Evolutionary conservation across 2,113 vertebrate species (phyloP).

Genomic region (Arizona elegans): DNA sequence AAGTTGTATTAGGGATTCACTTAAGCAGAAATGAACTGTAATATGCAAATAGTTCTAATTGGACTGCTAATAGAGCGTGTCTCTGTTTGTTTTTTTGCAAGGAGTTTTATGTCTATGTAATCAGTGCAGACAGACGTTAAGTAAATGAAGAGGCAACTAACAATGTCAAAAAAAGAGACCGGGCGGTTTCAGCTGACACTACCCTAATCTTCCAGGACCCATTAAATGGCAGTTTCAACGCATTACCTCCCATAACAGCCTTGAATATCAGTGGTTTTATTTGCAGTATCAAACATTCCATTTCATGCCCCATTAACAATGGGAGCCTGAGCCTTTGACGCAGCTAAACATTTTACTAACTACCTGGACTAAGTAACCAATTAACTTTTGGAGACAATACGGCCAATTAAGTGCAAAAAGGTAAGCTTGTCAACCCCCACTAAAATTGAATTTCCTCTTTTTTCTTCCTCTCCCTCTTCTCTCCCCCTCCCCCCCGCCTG

Average conservation of each 20-base stretch:
- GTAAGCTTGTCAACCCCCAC: constrained; percentile 91
- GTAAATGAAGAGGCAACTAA: constrained; percentile 99
- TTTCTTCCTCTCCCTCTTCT: not conserved
- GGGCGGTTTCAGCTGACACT: constrained; percentile 99
- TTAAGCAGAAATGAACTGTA: constrained; percentile 95
- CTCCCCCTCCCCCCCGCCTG: not conserved
- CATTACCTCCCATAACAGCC: constrained; percentile 99
- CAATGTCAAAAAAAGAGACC: constrained; percentile 98
- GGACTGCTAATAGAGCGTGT: constrained; percentile 99
- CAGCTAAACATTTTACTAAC: constrained; percentile 99
- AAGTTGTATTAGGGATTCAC: constrained; percentile 86
- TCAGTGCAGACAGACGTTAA: constrained; percentile 99
- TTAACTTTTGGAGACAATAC: constrained; percentile 99
- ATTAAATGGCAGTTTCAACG: constrained; percentile 99
- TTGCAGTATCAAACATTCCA: constrained; percentile 99
- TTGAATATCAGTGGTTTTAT: constrained; percentile 99
- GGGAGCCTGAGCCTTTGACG: constrained; percentile 98
- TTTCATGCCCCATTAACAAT: constrained; percentile 99
- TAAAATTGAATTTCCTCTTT: constrained; percentile 85
- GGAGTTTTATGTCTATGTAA: constrained; percentile 99
- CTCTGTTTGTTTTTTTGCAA: constrained; percentile 93
- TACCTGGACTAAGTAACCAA: constrained; percentile 99
- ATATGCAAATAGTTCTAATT: constrained; percentile 99
- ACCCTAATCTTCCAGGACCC: constrained; percentile 99
- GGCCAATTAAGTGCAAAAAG: constrained; percentile 99